A percentile compares a stretch with the other conserved stretches of the same genome.
phyloP scores from a whole-genome alignment of 2,797 vertebrate species.

The Triplophysa yarkandensis region DNA sequence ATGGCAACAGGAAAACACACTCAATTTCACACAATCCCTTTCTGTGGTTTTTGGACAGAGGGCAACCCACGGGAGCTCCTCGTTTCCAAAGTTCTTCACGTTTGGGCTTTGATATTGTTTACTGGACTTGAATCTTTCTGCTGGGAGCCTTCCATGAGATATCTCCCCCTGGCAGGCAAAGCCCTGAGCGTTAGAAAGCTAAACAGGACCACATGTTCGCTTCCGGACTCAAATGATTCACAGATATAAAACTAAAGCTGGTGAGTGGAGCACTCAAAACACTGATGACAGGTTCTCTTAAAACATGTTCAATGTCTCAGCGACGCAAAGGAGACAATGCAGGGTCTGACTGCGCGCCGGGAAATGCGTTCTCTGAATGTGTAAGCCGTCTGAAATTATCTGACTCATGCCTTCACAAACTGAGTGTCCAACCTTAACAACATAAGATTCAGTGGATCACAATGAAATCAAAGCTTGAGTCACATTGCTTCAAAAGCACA shows the following conservation, averaged over 20 bases:
- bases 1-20: conserved; percentile 66
- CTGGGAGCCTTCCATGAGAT: conserved; percentile 73
- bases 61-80: conserved; percentile 68
- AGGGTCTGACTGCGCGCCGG: conserved; percentile 65
- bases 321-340: conserved; percentile 66
- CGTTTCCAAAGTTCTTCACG: conserved; percentile 72
- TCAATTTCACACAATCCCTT: conserved; percentile 64
- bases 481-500: conserved; percentile 6
- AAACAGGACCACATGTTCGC: conserved; percentile 82
- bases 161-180: conserved; percentile 73
- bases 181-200: conserved; percentile 75
- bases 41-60: conserved; percentile 76
- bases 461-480: conserved; percentile 17
- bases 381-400: conserved; percentile 73
- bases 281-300: conserved; percentile 70
- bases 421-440: conserved; percentile 62
- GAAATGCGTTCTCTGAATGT: conserved; percentile 72
- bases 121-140: conserved; percentile 69
- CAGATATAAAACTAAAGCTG: conserved; percentile 17
- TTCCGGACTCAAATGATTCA: conserved; percentile 69
- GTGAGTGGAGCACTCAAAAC: conserved; percentile 49
- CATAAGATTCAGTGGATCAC: conserved; percentile 61
- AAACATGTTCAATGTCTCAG: conserved; percentile 71
- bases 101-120: conserved; percentile 73
- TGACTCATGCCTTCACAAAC: conserved; percentile 65